Evolutionary conservation across 1,140 invertebrate species (phyloP).

Genomic region (Streblospio benedicti): DNA sequence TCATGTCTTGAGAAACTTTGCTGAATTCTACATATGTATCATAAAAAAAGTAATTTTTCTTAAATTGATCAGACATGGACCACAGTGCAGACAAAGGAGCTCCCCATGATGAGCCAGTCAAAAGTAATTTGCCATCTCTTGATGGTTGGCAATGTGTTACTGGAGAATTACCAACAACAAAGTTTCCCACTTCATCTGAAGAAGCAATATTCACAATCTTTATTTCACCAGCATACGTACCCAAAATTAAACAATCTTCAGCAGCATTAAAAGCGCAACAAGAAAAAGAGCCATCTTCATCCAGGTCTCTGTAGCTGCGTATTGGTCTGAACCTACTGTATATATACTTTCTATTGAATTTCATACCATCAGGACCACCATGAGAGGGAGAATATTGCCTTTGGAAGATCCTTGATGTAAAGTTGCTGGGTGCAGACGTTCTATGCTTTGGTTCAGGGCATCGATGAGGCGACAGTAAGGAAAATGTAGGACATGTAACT

Average conservation of each 20-base stretch:
- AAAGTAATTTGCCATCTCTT: slow-evolving; percentile 61
- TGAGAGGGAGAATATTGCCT: slow-evolving; percentile 41
- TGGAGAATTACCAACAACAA: slow-evolving; percentile 72
- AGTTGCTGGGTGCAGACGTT: slow-evolving; percentile 62
- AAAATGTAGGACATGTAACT: slow-evolving; percentile 54
- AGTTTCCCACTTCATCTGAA: slow-evolving; percentile 67
- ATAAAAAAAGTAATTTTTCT: slow-evolving; percentile 65
- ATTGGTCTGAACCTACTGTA: slow-evolving; percentile 81
- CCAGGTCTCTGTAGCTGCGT: slow-evolving; percentile 65
- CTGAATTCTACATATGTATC: slow-evolving; percentile 88
- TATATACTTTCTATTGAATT: slow-evolving; percentile 68
- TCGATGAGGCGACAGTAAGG: slow-evolving; percentile 70
- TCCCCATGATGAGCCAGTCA: slow-evolving; percentile 79
- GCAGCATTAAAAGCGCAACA: slow-evolving; percentile 59
- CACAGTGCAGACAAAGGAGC: slow-evolving; percentile 75
- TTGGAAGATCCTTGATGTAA: slow-evolving; percentile 46
- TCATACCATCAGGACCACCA: slow-evolving; percentile 50
- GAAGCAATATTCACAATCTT: slow-evolving; percentile 75
- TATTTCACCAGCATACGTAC: slow-evolving; percentile 78
- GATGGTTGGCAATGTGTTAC: slow-evolving; percentile 68
- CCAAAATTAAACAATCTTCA: slow-evolving; percentile 71
- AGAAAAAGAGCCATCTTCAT: slow-evolving; percentile 73
- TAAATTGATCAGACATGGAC: slow-evolving; percentile 64
- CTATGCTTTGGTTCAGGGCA: slow-evolving; percentile 73
- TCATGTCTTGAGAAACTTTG: slow-evolving; percentile 71